Evolutionary conservation across 1,140 invertebrate species (phyloP).

Genomic region (Bombyx mori): ASM3026992v2 NC_085112.1:6077001-6077500

Average conservation of each 20-base stretch:
- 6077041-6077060: no score
- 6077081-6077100: constrained; percentile 1
- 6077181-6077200: constrained; percentile 44
- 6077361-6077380: constrained; percentile 34
- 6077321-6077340: constrained; percentile 27
- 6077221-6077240: constrained; percentile 66
- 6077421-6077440: constrained; percentile 33
- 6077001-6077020: no score
- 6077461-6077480: constrained; percentile 71
- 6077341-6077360: constrained; percentile 36
- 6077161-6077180: constrained; percentile 29
- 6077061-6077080: no score
- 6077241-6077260: constrained; percentile 68
- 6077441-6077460: constrained; percentile 71
- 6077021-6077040: no score
- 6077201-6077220: constrained; percentile 62
- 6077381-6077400: constrained; percentile 22
- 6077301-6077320: constrained; percentile 35
- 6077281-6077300: constrained; percentile 70
- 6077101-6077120: constrained; percentile 1
- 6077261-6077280: constrained; percentile 70
- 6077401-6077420: background rate
- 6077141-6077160: constrained; percentile 19
- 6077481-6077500: constrained; percentile 67
- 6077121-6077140: constrained; percentile 7